phyloP scores from a whole-genome alignment of 2,888 invertebrate species.

The Sphinx pinastri region DNA sequence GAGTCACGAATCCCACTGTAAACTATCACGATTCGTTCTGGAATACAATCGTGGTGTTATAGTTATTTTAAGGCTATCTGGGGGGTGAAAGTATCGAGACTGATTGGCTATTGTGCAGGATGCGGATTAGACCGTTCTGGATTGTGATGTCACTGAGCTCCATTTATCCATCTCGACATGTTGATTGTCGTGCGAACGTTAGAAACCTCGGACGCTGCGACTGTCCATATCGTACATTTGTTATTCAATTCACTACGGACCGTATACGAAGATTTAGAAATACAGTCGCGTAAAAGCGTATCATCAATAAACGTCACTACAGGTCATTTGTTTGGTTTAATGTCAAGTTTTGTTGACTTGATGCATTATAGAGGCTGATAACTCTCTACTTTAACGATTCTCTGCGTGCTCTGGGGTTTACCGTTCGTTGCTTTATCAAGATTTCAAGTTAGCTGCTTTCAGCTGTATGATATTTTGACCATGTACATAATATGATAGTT shows the following conservation, averaged over 20 bases:
- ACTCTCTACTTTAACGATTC: neutral
- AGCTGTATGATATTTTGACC: too few relatives aligned
- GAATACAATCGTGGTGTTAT: conserved; percentile 73
- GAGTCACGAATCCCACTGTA: conserved; percentile 77
- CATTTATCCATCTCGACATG: conserved; percentile 67
- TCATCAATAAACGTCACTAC: conserved; percentile 53
- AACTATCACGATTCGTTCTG: conserved; percentile 75
- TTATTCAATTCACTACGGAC: conserved; percentile 66
- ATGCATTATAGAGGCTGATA: conserved; percentile 9
- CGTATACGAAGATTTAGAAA: conserved; percentile 63
- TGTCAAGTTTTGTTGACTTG: conserved; percentile 12
- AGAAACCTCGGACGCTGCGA: conserved; percentile 26
- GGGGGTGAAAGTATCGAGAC: conserved; percentile 76
- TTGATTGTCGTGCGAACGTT: conserved; percentile 76
- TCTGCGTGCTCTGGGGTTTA: neutral
- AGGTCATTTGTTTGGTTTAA: conserved; percentile 17
- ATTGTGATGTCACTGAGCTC: conserved; percentile 68
- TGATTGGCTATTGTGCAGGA: conserved; percentile 77
- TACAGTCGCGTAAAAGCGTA: conserved; percentile 54
- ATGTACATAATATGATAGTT: neutral
- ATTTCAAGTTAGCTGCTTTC: neutral
- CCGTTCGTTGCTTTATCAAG: conserved; percentile 1
- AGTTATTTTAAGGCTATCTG: conserved; percentile 73
- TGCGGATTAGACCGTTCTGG: conserved; percentile 63
- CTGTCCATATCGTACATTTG: conserved; percentile 53